Conservation (phyloP, 2,113 vertebrate genomes). For the Psittacara wagleri region DNA sequence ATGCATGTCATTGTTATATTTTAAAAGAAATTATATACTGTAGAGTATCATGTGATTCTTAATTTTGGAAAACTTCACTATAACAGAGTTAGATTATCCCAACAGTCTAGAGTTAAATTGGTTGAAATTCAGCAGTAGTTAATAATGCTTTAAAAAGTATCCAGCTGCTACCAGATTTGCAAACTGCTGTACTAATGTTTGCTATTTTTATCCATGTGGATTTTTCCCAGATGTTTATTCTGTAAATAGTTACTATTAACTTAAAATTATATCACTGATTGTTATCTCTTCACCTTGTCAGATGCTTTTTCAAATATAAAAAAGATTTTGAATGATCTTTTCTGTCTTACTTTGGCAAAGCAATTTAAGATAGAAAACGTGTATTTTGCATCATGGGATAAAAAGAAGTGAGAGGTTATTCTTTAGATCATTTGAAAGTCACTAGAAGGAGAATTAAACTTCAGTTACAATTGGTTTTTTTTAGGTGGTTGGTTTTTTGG, state of each 20-base stretch:
- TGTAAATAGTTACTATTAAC: neutral
- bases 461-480: neutral
- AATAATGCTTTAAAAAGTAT: neutral
- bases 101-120: neutral
- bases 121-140: neutral
- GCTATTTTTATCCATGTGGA: neutral
- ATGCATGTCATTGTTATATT: neutral
- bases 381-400: neutral
- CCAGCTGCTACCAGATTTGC: neutral
- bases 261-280: neutral
- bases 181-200: neutral
- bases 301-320: neutral
- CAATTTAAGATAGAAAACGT: neutral
- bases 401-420: neutral
- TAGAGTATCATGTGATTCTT: neutral
- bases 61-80: neutral
- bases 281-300: neutral
- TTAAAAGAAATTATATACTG: neutral
- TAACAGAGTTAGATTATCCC: neutral
- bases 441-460: neutral
- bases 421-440: neutral
- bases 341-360: neutral
- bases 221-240: neutral
- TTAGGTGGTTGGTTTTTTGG: rapidly evolving
- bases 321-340: neutral